Evolutionary conservation across 1,140 invertebrate species (phyloP).

Genomic region (Drosophila sturtevanti): DNA sequence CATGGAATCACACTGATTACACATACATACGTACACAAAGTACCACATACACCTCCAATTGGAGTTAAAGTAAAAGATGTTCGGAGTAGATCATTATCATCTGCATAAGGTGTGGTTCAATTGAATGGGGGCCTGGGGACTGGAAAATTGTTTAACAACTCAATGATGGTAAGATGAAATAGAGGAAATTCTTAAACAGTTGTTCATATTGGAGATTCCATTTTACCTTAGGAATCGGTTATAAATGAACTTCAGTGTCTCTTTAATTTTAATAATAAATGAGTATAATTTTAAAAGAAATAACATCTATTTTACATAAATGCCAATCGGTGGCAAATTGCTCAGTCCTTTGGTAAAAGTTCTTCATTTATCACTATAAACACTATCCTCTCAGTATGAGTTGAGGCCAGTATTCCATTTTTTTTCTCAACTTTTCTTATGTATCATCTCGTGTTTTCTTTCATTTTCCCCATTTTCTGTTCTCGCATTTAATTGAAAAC

Average conservation of each 20-base stretch:
- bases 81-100: constrained; percentile 37
- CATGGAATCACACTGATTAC: constrained; percentile 48
- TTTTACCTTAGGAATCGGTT: no score
- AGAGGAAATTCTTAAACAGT: constrained; percentile 1
- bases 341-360: no score
- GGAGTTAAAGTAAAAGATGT: neutral
- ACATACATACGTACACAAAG: neutral
- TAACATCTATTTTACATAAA: no score
- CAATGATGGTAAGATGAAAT: constrained; percentile 9
- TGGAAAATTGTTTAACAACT: constrained; percentile 55
- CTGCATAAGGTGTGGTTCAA: constrained; percentile 72
- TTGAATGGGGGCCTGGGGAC: constrained; percentile 50
- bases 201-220: neutral
- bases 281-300: no score
- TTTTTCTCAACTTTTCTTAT: neutral
- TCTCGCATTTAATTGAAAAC: neutral
- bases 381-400: no score
- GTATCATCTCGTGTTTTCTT: neutral
- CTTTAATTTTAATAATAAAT: no score
- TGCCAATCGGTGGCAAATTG: no score
- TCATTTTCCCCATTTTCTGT: neutral
- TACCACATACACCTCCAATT: neutral
- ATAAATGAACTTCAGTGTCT: no score
- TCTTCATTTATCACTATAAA: no score
- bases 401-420: neutral